Conservation (phyloP, 2,797 vertebrate species). For the Eulemur mongoz region DNA sequence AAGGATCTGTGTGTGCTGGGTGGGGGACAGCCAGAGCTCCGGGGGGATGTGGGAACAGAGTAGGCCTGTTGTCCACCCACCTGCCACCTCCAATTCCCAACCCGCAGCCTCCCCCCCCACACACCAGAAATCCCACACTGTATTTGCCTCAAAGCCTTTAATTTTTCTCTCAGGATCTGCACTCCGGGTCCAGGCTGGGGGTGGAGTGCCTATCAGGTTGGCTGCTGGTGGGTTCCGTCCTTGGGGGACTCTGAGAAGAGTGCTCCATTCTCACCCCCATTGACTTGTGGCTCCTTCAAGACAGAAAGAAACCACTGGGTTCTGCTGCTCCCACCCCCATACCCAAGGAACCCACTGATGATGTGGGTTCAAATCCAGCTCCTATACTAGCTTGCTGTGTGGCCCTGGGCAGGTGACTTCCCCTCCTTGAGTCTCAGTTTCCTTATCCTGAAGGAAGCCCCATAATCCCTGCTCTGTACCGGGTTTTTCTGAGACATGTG, state of each 20-base stretch:
- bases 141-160: constrained; percentile 67
- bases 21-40: not conserved
- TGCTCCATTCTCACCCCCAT: not conserved
- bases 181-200: not conserved
- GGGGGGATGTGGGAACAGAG: not conserved
- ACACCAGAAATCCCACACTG: not conserved
- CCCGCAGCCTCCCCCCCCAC: not conserved
- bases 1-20: not conserved
- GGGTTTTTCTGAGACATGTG: not conserved
- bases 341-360: not conserved
- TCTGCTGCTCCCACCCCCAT: not conserved
- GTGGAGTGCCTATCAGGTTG: not conserved
- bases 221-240: not conserved
- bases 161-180: constrained; percentile 49
- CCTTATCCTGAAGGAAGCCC: not conserved
- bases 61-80: not conserved
- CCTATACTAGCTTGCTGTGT: not conserved
- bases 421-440: not conserved
- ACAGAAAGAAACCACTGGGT: not conserved
- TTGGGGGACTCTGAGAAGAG: constrained; percentile 36
- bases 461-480: not conserved
- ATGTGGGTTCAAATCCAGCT: not conserved
- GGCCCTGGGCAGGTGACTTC: not conserved
- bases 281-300: constrained; percentile 58
- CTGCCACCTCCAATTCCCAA: not conserved